Conservation (phyloP, 2,113 vertebrate genomes). For the Takifugu flavidus region DNA sequence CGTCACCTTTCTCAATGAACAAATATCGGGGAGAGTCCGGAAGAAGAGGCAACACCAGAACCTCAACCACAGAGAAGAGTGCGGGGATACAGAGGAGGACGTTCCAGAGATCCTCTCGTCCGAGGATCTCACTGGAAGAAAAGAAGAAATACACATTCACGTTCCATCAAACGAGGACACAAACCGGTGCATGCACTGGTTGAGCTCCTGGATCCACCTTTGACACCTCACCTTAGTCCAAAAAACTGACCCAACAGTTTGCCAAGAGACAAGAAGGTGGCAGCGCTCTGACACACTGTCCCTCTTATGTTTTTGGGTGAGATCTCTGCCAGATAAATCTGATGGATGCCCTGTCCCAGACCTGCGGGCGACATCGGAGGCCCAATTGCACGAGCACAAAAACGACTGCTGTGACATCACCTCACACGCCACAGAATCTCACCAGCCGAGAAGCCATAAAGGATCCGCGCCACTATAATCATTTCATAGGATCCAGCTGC, state of each 20-base stretch:
- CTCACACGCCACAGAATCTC: constrained; percentile 3
- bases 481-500: constrained; percentile 68
- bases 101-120: constrained; percentile 68
- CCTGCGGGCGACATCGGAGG: constrained; percentile 36
- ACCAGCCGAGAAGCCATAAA: constrained; percentile 69
- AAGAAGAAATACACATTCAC: neutral
- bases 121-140: constrained; percentile 70
- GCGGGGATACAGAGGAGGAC: constrained; percentile 63
- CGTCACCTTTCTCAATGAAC: constrained; percentile 72
- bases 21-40: constrained; percentile 75
- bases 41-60: constrained; percentile 65
- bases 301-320: constrained; percentile 68
- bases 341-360: constrained; percentile 47
- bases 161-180: neutral
- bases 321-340: constrained; percentile 72
- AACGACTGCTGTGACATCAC: neutral
- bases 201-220: neutral
- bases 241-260: constrained; percentile 70
- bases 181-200: neutral
- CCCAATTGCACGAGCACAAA: neutral
- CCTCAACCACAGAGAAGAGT: constrained; percentile 56
- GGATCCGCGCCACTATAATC: constrained; percentile 67
- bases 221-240: constrained; percentile 64
- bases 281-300: constrained; percentile 51
- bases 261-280: constrained; percentile 58